Base-by-base conservation (phyloP, 2,113 vertebrate genomes). In the Nothobranchius kuhntae region DNA sequence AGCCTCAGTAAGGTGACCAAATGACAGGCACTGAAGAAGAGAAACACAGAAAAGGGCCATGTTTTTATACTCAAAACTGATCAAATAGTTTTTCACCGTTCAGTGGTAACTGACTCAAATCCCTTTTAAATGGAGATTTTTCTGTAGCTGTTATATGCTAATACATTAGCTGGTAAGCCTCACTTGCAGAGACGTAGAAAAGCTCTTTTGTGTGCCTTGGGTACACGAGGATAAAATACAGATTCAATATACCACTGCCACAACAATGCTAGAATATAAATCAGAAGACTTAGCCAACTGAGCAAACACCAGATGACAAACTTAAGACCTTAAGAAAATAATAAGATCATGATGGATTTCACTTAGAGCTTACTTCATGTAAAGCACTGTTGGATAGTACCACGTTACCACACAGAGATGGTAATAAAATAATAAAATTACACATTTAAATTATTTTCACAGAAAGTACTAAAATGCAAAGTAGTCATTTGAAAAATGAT, bases 291-390 rank as follows among this genome's bases (percentile, higher is more conserved):
- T 17, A 60, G 11, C n/a, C 53, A 40, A 42, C 61, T 50, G 56
- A 54, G 53, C n/a, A 46, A 52, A 52, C 67, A 74, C 38, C 38
- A 40, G 38, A 40, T 40, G 3, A 40, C 38, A 40, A 40, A 40
- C 17, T 44, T 74, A 68, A 83, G 69, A 76, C 52, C 61, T 71
- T 80, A 46, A 77, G 50, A 72, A 78, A 75, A 72, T 75, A 84
- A 81, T 72, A 69, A 7, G 38, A 40, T 40, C 38, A 40, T 40
- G 9, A 71, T 44, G 61, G 52, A 36, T 14, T 44, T 55, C 71
- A 63, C 60, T 63, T 44, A 14, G 0, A 57, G 12, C 47, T 55
- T 44, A 35, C 52, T 52, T 42, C 47, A 11, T 15, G 38, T 65
- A n/a, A 35, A n/a, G 9, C 9, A 45, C 12, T 45, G 9, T 12